Evolutionary conservation across 2,797 vertebrate genomes (phyloP).

Genomic region (Sebastes hubbsi): DNA sequence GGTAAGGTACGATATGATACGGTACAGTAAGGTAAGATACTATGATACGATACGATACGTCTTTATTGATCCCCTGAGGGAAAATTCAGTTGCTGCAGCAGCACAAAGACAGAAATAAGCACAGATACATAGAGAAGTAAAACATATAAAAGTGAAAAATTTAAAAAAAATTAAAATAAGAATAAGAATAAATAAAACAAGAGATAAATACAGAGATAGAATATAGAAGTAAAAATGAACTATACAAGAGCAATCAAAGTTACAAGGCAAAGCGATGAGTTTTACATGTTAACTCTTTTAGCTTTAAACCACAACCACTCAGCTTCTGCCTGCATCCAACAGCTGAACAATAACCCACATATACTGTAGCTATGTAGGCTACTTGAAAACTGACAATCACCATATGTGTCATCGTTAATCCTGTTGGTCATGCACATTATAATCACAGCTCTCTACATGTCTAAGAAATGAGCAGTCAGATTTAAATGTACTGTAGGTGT

Average conservation of each 20-base stretch:
- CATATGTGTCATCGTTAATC: conserved; percentile 27
- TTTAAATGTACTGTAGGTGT: neutral
- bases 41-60: no score
- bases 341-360: neutral
- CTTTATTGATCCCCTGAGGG: no score
- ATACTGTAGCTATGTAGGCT: neutral
- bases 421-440: conserved; percentile 6
- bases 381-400: neutral
- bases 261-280: neutral
- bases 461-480: conserved; percentile 3
- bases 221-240: neutral
- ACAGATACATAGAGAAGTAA: neutral
- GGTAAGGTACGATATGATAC: no score
- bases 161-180: neutral
- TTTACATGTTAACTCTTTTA: neutral
- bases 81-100: no score
- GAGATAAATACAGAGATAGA: no score
- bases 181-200: neutral
- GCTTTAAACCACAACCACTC: neutral
- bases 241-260: neutral
- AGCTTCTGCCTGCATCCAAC: neutral
- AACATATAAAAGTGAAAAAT: neutral
- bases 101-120: neutral
- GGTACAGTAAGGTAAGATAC: no score
- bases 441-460: neutral